A percentile compares a stretch with the other conserved stretches of the same genome.
These are phyloP conservation scores for Hydrozoanthus gracilis DNA, from an alignment of 92 coral and sea anemone genomes.

Conservation along the genomic window DNA sequence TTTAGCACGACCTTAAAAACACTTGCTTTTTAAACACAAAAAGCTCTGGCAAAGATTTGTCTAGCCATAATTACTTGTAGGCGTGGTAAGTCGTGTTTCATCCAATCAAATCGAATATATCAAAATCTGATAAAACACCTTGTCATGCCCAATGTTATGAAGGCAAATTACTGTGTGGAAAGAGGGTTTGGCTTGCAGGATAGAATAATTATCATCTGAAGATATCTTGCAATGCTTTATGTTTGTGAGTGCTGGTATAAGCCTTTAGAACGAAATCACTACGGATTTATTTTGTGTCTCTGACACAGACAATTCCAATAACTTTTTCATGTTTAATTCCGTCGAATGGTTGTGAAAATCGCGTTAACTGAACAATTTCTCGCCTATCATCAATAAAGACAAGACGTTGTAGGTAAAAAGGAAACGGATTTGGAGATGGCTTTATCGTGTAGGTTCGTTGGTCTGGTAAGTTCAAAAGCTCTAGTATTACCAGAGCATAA, in stretches of 20 bases:
- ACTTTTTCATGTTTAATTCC: neutral
- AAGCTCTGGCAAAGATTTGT: neutral
- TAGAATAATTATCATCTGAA: neutral
- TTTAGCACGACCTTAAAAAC: neutral
- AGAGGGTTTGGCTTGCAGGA: neutral
- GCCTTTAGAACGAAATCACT: neutral
- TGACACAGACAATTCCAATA: neutral
- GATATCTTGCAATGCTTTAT: neutral
- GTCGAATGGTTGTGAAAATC: neutral
- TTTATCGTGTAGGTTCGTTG: conserved; percentile 44
- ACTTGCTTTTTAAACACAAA: neutral
- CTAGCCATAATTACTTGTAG: neutral
- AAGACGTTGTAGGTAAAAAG: neutral
- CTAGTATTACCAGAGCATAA: neutral
- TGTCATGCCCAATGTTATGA: neutral
- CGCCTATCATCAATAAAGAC: neutral
- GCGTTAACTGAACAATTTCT: neutral
- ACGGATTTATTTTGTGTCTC: neutral
- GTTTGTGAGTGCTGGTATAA: neutral
- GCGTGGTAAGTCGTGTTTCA: neutral
- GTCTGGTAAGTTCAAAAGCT: conserved; percentile 26
- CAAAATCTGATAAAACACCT: conserved; percentile 3
- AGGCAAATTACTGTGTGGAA: neutral
- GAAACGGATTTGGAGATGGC: conserved; percentile 1
- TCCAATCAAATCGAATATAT: neutral